Conservation (phyloP, 2,888 invertebrate genomes). For the Erebia ligea region DNA sequence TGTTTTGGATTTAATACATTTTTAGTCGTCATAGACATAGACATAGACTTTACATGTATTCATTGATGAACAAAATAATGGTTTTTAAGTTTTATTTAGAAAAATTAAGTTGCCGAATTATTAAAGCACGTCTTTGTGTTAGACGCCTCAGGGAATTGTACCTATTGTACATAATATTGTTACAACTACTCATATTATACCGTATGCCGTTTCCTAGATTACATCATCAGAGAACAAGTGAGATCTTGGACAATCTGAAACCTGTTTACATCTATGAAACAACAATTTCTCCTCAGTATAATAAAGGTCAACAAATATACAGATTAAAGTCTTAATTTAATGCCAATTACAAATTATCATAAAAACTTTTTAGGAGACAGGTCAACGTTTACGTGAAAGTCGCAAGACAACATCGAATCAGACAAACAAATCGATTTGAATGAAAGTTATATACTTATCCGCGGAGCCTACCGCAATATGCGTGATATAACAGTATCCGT, state of each 20-base stretch:
- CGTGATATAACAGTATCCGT: constrained; percentile 69
- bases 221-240: neutral
- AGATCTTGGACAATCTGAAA: constrained; percentile 5
- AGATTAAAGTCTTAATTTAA: neutral
- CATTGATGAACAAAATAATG: no score
- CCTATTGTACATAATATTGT: no score
- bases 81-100: no score
- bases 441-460: constrained; percentile 46
- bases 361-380: neutral
- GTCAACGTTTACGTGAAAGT: constrained; percentile 27
- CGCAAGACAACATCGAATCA: constrained; percentile 15
- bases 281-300: neutral
- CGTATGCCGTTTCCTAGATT: neutral
- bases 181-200: no score
- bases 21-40: no score
- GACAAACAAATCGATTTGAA: constrained; percentile 41
- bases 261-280: constrained; percentile 9
- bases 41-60: no score
- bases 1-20: no score
- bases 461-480: constrained; percentile 50
- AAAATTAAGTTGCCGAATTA: no score
- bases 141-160: no score
- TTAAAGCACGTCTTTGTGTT: no score
- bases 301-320: constrained; percentile 12
- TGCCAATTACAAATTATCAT: neutral